phyloP scores from a whole-genome alignment of 2,113 vertebrate species.

The Chloebia gouldiae region DNA sequence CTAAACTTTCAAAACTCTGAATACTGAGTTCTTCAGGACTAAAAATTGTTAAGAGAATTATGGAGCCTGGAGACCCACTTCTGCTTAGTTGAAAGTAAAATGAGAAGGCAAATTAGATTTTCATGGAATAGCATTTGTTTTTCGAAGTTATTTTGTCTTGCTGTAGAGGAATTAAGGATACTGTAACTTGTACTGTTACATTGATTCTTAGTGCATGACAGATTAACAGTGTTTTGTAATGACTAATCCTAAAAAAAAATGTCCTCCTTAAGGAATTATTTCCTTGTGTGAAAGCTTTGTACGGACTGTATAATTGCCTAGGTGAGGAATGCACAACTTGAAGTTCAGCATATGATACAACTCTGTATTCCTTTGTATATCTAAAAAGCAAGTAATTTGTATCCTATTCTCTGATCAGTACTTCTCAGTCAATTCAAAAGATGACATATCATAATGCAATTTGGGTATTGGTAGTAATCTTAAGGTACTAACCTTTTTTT shows the following conservation, averaged over 20 bases:
- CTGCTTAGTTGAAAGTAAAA: not conserved
- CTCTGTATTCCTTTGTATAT: not conserved
- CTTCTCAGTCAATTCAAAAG: not conserved
- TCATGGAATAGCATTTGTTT: not conserved
- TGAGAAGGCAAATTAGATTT: not conserved
- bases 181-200: not conserved
- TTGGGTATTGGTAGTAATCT: not conserved
- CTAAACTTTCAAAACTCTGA: not conserved
- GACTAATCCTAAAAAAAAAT: slow-evolving; percentile 32
- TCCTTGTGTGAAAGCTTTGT: not conserved
- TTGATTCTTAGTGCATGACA: slow-evolving; percentile 19
- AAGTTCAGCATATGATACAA: not conserved
- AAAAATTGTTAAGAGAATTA: not conserved
- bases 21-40: not conserved
- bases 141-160: not conserved
- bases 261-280: slow-evolving; percentile 19
- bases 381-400: not conserved
- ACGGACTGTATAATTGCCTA: not conserved
- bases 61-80: not conserved
- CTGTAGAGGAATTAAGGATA: not conserved
- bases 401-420: not conserved
- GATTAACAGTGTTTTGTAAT: slow-evolving; percentile 45
- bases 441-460: not conserved
- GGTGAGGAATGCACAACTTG: not conserved
- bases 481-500: not conserved